A percentile compares a stretch with the other conserved stretches of the same genome.
Conservation (phyloP, 2,113 vertebrate genomes). For the Nycticebus coucang region DNA sequence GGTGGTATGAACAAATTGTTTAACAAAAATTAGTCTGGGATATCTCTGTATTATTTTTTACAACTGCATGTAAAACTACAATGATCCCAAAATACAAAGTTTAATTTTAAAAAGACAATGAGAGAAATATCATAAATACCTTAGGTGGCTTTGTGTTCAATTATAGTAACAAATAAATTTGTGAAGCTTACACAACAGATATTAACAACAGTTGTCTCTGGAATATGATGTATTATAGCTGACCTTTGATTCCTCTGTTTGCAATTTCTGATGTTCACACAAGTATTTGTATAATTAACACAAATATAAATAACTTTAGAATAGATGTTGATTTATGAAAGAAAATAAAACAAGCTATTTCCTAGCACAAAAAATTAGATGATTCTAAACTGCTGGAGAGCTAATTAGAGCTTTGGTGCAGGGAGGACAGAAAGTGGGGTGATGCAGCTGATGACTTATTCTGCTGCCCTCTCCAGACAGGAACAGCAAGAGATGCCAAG, state of each 20-base stretch:
- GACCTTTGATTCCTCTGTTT: neutral
- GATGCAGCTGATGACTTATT: neutral
- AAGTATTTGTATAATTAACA: conserved; percentile 26
- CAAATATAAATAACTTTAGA: conserved; percentile 49
- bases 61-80: neutral
- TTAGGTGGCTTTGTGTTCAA: neutral
- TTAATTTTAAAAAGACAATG: conserved; percentile 42
- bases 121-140: neutral
- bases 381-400: neutral
- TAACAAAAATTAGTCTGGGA: neutral
- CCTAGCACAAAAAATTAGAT: neutral
- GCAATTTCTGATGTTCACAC: conserved; percentile 30
- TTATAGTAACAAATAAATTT: conserved; percentile 18
- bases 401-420: neutral
- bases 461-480: neutral
- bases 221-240: neutral
- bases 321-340: conserved; percentile 2
- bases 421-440: too few species aligned
- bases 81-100: conserved; percentile 41
- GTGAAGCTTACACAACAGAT: neutral
- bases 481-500: neutral
- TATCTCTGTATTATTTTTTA: conserved; percentile 28
- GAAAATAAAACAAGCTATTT: conserved; percentile 1
- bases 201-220: conserved; percentile 13
- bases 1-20: neutral